Base-by-base conservation (phyloP, 1,140 invertebrate genomes). In the Lasioglossum baleicum region DNA sequence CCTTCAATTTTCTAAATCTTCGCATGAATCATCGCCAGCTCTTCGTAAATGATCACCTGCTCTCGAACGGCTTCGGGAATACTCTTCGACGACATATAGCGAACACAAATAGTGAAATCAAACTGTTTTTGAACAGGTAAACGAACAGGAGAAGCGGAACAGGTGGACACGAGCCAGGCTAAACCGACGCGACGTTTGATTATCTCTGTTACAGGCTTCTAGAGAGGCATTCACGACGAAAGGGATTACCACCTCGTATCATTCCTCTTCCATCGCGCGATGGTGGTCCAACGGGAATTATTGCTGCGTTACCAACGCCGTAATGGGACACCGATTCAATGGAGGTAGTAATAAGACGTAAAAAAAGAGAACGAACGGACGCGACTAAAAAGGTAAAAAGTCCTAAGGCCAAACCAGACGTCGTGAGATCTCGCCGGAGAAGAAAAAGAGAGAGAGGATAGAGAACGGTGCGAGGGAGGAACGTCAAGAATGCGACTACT, bases 211-310 rank as follows among this genome's bases (percentile, higher is more conserved):
- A 60, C 35, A 48, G 20, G 56, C 51, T 26, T 31, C 72, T n/a
- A 56, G 20, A 67, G 44, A 58, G 22, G 67, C 56, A 56, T 75
- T 75, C 82, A 77, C 74, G 68, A 60, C 65, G 81, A 85, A 83
- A 75, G 70, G 71, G 81, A 85, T 86, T 86, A 83, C 81, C 73
- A 77, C 56, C 48, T 75, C 31, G 76, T 85, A 76, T 11, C 77
- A 61, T 85, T 80, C 48, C 63, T 83, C 61, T 81, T 65, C 60
- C 44, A 15, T 65, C 77, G 77, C 81, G 71, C 75, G 78, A 42
- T 56, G 89, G 89, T 87, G 88, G 90, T 90, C 88, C 82, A 77
- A 83, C 82, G 77, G 84, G 82, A 90, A 87, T 91, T 90, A 91
- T 89, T 88, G 83, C 83, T 83, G 75, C 87, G 80, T 89, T 90